These are phyloP conservation scores for Thamnophis sirtalis DNA, from an alignment of 2,113 vertebrate species.

Conservation along the genomic window DNA sequence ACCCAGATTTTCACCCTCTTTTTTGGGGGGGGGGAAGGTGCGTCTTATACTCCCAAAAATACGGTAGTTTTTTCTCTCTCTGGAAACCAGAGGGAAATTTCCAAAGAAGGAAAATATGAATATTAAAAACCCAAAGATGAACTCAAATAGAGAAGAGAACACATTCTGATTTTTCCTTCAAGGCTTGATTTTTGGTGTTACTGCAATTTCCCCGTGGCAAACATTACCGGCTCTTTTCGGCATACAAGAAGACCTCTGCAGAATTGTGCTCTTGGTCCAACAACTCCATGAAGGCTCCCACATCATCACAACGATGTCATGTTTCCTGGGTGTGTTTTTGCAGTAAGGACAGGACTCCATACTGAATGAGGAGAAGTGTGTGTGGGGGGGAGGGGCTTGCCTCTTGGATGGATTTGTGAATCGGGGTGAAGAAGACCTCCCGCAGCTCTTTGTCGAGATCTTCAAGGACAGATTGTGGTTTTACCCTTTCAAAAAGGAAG, in stretches of 20 bases:
- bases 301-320: not conserved
- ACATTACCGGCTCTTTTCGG: conserved; percentile 35
- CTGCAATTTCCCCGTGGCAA: conserved; percentile 25
- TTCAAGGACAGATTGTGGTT: conserved; percentile 29
- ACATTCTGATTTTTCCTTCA: conserved; percentile 24
- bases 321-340: not conserved
- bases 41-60: too few species aligned
- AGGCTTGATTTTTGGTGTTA: conserved; percentile 46
- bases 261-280: not conserved
- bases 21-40: too few species aligned
- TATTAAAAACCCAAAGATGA: conserved; percentile 3
- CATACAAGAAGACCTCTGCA: conserved; percentile 33
- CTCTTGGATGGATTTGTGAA: not conserved
- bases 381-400: not conserved
- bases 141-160: conserved; percentile 20
- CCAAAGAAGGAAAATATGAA: not conserved
- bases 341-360: conserved; percentile 42
- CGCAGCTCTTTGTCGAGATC: not conserved
- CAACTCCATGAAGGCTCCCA: not conserved
- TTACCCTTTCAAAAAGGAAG: conserved; percentile 43
- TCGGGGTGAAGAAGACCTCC: conserved; percentile 5
- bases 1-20: too few species aligned
- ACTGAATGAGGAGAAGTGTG: conserved; percentile 16
- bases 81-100: conserved; percentile 30
- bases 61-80: conserved; percentile 28